A percentile compares a stretch with the other conserved stretches of the same genome.
These are phyloP conservation scores for Drosophila ficusphila DNA, from an alignment of 1,140 invertebrate species.

Conservation along the genomic window DNA sequence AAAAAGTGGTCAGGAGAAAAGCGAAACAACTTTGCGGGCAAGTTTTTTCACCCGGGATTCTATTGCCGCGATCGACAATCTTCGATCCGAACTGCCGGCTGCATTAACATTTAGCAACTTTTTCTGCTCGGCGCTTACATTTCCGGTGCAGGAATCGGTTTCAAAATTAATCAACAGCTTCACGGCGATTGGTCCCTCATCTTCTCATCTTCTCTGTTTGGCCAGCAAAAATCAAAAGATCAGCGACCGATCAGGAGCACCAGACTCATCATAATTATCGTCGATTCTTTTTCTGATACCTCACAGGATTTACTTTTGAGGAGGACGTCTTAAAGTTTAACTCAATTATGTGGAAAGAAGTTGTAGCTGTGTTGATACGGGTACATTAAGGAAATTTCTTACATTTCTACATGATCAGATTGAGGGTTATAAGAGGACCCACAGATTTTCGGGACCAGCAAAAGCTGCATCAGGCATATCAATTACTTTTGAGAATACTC, in stretches of 20 bases:
- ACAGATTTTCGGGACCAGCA: not conserved
- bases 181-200: slow-evolving; percentile 54
- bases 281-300: slow-evolving; percentile 21
- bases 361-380: slow-evolving; percentile 8
- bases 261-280: slow-evolving; percentile 73
- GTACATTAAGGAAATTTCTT: slow-evolving; percentile 28
- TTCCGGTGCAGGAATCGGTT: slow-evolving; percentile 68
- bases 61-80: slow-evolving; percentile 37
- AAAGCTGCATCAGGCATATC: slow-evolving; percentile 21
- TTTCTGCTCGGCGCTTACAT: slow-evolving; percentile 67
- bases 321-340: slow-evolving; percentile 41
- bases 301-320: slow-evolving; percentile 55
- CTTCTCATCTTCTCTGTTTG: slow-evolving; percentile 29
- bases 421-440: not conserved
- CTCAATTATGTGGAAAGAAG: slow-evolving; percentile 51
- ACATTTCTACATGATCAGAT: slow-evolving; percentile 25
- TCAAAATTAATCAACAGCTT: slow-evolving; percentile 79
- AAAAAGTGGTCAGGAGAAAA: slow-evolving; percentile 22
- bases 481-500: slow-evolving; percentile 8
- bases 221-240: slow-evolving; percentile 41
- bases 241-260: slow-evolving; percentile 50
- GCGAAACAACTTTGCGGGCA: slow-evolving; percentile 9
- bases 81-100: slow-evolving; percentile 29
- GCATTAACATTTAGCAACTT: slow-evolving; percentile 74
- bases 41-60: slow-evolving; percentile 39